A percentile compares a stretch with the other conserved stretches of the same genome.
Evolutionary conservation across 2,113 vertebrate genomes (phyloP).

Genomic region (Gadus macrocephalus): DNA sequence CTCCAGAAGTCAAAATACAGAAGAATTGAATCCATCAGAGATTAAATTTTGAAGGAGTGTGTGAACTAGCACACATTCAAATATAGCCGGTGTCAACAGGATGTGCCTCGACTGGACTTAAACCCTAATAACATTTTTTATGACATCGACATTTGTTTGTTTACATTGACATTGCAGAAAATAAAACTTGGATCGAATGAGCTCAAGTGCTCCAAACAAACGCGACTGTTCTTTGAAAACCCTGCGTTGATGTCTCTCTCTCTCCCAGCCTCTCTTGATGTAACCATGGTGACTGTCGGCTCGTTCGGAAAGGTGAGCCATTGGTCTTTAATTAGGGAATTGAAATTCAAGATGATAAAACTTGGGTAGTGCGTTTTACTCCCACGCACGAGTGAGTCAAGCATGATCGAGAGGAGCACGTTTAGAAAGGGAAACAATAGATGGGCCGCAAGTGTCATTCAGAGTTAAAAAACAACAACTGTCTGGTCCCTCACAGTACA

Average conservation of each 20-base stretch:
- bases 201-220: neutral
- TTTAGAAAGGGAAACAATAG: constrained; percentile 32
- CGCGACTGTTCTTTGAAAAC: neutral
- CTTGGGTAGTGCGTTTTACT: constrained; percentile 49
- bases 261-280: constrained; percentile 11
- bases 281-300: constrained; percentile 49
- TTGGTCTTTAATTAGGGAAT: constrained; percentile 29
- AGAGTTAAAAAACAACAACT: neutral
- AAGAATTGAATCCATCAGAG: no score
- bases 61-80: neutral
- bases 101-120: no score
- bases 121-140: no score
- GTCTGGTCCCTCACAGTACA: no score
- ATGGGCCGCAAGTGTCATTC: constrained; percentile 21
- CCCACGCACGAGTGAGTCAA: constrained; percentile 55
- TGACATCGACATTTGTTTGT: no score
- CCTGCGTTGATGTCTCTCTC: neutral
- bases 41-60: neutral
- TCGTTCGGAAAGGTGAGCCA: constrained; percentile 27
- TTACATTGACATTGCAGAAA: no score
- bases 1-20: no score
- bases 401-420: constrained; percentile 47
- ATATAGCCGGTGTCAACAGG: no score
- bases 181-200: neutral
- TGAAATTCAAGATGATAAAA: constrained; percentile 47